Conservation (phyloP, 35 echinoderm and acorn worm species). For the Heliocidaris tuberculata region DNA sequence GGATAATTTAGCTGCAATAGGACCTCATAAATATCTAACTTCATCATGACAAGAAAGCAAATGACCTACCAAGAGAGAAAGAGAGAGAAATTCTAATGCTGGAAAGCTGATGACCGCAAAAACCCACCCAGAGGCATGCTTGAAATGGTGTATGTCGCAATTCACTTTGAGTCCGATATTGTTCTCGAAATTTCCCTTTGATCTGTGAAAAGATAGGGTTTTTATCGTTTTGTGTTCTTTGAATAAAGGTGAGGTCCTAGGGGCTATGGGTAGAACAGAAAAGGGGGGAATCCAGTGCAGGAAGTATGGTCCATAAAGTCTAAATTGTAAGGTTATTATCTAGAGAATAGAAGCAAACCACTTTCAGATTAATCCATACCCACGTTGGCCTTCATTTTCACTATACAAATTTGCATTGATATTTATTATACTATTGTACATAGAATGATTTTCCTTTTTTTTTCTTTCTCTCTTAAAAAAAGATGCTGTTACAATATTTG, state of each 20-base stretch:
- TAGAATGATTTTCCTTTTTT: not conserved
- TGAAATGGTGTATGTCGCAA: not conserved
- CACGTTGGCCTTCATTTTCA: not conserved
- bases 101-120: not conserved
- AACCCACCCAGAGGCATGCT: not conserved
- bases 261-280: not conserved
- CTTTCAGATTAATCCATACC: not conserved
- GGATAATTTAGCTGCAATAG: not conserved
- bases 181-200: not conserved
- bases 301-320: conserved; percentile 10
- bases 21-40: not conserved
- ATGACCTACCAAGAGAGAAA: not conserved
- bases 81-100: not conserved
- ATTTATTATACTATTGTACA: not conserved
- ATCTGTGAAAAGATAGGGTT: not conserved
- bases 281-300: not conserved
- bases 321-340: not conserved
- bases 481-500: conserved; percentile 18
- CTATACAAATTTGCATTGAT: not conserved
- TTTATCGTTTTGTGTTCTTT: not conserved
- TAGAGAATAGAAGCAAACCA: not conserved
- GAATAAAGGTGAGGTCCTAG: not conserved
- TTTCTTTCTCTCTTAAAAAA: not conserved
- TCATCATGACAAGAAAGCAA: not conserved
- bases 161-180: not conserved